These are phyloP conservation scores for Acipenser oxyrinchus DNA, from an alignment of 2,797 vertebrate genomes.

Conservation along the genomic window DNA sequence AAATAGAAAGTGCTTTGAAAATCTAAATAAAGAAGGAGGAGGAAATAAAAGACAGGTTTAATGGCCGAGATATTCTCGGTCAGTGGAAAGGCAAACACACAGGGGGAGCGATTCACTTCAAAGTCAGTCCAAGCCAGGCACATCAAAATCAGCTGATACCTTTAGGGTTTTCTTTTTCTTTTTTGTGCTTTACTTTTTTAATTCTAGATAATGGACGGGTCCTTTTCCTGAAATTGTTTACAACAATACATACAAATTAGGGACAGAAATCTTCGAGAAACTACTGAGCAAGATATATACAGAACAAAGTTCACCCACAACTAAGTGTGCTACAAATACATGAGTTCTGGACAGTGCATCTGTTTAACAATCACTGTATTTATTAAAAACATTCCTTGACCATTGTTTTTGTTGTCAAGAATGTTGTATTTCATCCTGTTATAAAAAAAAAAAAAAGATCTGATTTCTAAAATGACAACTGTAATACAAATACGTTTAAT, in stretches of 20 bases:
- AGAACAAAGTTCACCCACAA: too few species aligned
- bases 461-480: too few species aligned
- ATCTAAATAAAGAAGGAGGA: conserved; percentile 18
- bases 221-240: background rate
- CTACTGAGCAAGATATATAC: too few species aligned
- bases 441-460: too few species aligned
- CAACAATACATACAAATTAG: background rate
- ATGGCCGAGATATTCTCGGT: background rate
- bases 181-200: background rate
- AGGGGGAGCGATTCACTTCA: background rate
- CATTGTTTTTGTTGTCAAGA: too few species aligned
- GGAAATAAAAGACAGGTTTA: background rate
- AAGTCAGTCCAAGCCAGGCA: background rate
- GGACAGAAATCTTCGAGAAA: too few species aligned
- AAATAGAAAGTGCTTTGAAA: background rate
- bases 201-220: background rate
- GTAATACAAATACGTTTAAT: too few species aligned
- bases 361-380: too few species aligned
- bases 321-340: too few species aligned
- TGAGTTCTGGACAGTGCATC: too few species aligned
- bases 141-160: conserved; percentile 1
- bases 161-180: background rate
- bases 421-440: too few species aligned
- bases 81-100: background rate
- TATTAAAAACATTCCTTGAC: too few species aligned